phyloP scores from a whole-genome alignment of 2,113 vertebrate genomes.

The Maccullochella peelii region DNA sequence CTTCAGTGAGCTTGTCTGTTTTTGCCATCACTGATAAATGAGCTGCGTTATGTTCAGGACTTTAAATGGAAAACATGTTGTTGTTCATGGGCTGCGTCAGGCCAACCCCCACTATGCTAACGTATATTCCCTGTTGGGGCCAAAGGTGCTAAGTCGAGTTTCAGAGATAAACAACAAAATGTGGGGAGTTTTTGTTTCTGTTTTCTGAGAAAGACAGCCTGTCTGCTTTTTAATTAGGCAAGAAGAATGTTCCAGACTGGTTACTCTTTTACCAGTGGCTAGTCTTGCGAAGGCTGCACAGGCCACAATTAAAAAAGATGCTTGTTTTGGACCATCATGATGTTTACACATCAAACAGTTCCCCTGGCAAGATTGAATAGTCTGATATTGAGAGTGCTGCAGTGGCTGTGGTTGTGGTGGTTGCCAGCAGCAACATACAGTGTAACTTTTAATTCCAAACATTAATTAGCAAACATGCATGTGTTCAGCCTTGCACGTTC shows the following conservation, averaged over 20 bases:
- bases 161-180: slow-evolving; percentile 9
- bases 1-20: slow-evolving; percentile 6
- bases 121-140: not conserved
- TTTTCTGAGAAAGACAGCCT: not conserved
- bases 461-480: slow-evolving; percentile 15
- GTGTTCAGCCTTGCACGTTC: not conserved
- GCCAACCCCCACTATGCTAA: slow-evolving; percentile 6
- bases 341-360: slow-evolving; percentile 23
- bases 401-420: not conserved
- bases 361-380: slow-evolving; percentile 7
- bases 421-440: slow-evolving; percentile 22
- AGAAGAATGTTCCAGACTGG: not conserved
- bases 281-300: slow-evolving; percentile 6
- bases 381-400: not conserved
- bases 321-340: slow-evolving; percentile 34
- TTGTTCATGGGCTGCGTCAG: not conserved
- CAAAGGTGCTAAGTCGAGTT: slow-evolving; percentile 13
- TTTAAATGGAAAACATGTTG: slow-evolving; percentile 37
- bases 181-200: not conserved
- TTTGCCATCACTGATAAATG: slow-evolving; percentile 37
- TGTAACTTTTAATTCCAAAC: slow-evolving; percentile 29
- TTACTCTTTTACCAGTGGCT: slow-evolving; percentile 11
- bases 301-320: slow-evolving; percentile 6
- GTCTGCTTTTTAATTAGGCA: slow-evolving; percentile 41
- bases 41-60: slow-evolving; percentile 19